Percentiles rank a stretch among this genome's conserved stretches.
Evolutionary conservation across 2,888 invertebrate species (phyloP).

Genomic region (Melanostoma mellinum): DNA sequence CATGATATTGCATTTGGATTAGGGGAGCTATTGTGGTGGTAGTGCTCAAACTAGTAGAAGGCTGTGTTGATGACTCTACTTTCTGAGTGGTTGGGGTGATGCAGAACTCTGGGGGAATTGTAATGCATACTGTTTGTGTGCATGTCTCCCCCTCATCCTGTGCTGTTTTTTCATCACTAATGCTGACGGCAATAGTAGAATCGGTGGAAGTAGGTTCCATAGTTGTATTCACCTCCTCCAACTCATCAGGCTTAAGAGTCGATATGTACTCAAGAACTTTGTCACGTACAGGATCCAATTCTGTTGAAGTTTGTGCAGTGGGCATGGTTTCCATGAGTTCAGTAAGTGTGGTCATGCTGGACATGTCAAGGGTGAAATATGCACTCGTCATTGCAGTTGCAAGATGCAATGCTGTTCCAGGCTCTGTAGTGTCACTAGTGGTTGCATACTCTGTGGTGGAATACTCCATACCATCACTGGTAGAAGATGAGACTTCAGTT

Average conservation of each 20-base stretch:
- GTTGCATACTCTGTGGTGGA: conserved; percentile 15
- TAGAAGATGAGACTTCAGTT: conserved; percentile 20
- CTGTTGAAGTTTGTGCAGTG: conserved; percentile 32
- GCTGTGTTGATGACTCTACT: conserved; percentile 22
- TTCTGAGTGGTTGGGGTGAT: conserved; percentile 22
- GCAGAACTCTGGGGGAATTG: conserved; percentile 51
- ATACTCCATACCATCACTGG: conserved; percentile 2
- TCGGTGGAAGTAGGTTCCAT: conserved; percentile 42
- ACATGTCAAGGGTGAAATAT: conserved; percentile 22
- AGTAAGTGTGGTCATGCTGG: conserved; percentile 36
- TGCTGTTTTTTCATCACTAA: conserved; percentile 31
- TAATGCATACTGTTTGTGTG: conserved; percentile 67
- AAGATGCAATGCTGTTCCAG: conserved; percentile 14
- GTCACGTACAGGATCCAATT: conserved; percentile 37
- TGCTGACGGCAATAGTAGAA: conserved; percentile 14
- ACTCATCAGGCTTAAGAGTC: conserved; percentile 31
- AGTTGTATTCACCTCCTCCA: conserved; percentile 56
- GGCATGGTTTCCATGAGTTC: conserved; percentile 36
- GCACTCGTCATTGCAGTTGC: conserved; percentile 18
- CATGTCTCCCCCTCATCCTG: conserved; percentile 44
- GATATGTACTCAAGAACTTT: conserved; percentile 47
- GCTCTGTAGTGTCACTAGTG: conserved; percentile 37
- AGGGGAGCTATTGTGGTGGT: conserved; percentile 36
- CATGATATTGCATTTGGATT: conserved; percentile 73
- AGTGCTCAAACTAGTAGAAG: conserved; percentile 36